phyloP scores from a whole-genome alignment of 2,113 vertebrate genomes.

The Onychostruthus taczanowskii region DNA sequence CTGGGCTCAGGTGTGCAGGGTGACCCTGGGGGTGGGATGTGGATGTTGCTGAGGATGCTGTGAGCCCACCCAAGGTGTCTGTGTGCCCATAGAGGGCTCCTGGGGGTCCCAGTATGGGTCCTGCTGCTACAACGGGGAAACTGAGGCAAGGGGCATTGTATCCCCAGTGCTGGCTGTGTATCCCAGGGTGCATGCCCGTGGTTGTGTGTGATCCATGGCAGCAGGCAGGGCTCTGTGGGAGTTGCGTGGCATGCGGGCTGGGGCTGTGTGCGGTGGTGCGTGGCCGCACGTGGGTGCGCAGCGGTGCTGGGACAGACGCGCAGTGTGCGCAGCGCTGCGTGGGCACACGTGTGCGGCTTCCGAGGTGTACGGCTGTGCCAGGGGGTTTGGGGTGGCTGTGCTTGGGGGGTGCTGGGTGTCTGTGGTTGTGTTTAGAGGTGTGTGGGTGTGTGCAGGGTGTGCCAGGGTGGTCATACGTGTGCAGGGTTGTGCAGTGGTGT shows the following conservation, averaged over 20 bases:
- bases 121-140: not conserved
- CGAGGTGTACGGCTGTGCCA: fast-evolving
- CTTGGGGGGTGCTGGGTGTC: fast-evolving
- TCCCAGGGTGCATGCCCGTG: fast-evolving
- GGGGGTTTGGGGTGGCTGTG: not conserved
- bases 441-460: not conserved
- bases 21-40: not conserved
- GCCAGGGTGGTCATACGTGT: not conserved
- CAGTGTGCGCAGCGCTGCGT: not conserved
- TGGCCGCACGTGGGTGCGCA: not conserved
- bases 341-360: not conserved
- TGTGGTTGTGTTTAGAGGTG: not conserved
- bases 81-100: fast-evolving
- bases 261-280: not conserved
- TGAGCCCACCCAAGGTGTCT: not conserved
- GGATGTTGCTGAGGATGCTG: fast-evolving
- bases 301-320: not conserved
- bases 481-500: not conserved
- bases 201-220: not conserved
- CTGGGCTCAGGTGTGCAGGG: not conserved
- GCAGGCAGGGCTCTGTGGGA: not conserved
- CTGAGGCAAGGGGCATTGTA: not conserved
- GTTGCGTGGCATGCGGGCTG: not conserved
- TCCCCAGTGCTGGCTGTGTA: fast-evolving
- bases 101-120: fast-evolving